Percentiles rank a stretch among this genome's conserved stretches.
phyloP scores from a whole-genome alignment of 1,140 invertebrate species.

The Apis laboriosa region DNA sequence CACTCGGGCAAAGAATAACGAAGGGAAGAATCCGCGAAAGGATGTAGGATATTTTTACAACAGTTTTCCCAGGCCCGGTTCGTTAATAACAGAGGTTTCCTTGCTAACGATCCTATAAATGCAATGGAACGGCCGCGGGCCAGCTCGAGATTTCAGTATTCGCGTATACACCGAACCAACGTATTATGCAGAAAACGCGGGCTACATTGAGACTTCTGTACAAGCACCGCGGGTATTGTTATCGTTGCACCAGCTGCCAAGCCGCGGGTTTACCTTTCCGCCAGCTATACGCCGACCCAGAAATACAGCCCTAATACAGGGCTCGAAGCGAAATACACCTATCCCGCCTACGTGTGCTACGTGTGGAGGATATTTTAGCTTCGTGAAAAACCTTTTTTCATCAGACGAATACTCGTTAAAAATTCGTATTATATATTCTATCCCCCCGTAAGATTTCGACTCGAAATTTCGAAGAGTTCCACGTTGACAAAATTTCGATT shows the following conservation, averaged over 20 bases:
- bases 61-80: not conserved
- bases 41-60: not conserved
- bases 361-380: too few species aligned
- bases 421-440: too few species aligned
- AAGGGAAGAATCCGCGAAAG: not conserved
- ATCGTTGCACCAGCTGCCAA: conserved; percentile 74
- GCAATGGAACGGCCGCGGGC: conserved; percentile 58
- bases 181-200: conserved; percentile 57
- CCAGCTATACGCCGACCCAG: conserved; percentile 40
- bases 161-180: conserved; percentile 40
- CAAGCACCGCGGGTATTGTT: conserved; percentile 75
- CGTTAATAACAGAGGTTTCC: conserved; percentile 12
- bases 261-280: conserved; percentile 59
- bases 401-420: too few species aligned
- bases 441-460: too few species aligned
- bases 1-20: not conserved
- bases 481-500: too few species aligned
- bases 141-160: conserved; percentile 71
- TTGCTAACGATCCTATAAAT: conserved; percentile 54
- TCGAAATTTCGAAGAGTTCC: too few species aligned
- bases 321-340: not conserved
- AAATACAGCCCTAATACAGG: conserved; percentile 22
- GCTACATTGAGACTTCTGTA: conserved; percentile 67
- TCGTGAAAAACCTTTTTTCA: too few species aligned
- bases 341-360: too few species aligned